A percentile compares a stretch with the other conserved stretches of the same genome.
These are phyloP conservation scores for Ciconia maguari DNA, from an alignment of 2,113 vertebrate species.

Conservation along the genomic window DNA sequence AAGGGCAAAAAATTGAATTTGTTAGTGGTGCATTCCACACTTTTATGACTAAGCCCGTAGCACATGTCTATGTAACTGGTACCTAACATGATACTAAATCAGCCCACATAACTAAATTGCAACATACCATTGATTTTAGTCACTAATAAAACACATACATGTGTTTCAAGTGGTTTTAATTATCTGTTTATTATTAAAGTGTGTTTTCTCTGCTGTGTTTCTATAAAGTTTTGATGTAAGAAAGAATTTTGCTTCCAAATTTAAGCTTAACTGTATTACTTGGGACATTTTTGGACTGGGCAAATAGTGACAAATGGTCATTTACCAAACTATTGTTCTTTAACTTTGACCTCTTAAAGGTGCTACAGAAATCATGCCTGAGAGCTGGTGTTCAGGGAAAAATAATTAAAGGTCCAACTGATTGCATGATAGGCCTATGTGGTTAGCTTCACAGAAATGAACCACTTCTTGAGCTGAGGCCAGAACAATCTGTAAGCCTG, in stretches of 20 bases:
- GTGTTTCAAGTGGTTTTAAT: constrained; percentile 61
- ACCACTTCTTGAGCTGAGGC: neutral
- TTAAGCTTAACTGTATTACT: constrained; percentile 10
- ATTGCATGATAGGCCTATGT: neutral
- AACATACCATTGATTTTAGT: constrained; percentile 62
- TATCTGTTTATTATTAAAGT: constrained; percentile 60
- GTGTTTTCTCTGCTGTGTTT: constrained; percentile 28
- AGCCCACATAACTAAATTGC: constrained; percentile 57
- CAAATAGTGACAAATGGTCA: neutral
- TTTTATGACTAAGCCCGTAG: constrained; percentile 55
- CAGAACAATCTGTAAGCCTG: neutral
- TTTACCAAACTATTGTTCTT: neutral
- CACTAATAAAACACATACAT: constrained; percentile 63
- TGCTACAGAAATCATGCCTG: neutral
- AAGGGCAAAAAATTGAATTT: constrained; percentile 58
- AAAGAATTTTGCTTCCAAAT: constrained; percentile 45
- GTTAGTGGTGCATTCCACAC: constrained; percentile 60
- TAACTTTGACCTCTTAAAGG: neutral
- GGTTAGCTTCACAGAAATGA: neutral
- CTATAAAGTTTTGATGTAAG: constrained; percentile 33
- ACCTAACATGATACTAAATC: constrained; percentile 65
- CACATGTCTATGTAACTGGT: constrained; percentile 62
- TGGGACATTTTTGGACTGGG: neutral
- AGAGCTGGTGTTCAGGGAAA: neutral
- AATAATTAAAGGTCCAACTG: neutral